These are phyloP conservation scores for Epinephelus coioides DNA, from an alignment of 2,797 vertebrate genomes.

Conservation along the genomic window DNA sequence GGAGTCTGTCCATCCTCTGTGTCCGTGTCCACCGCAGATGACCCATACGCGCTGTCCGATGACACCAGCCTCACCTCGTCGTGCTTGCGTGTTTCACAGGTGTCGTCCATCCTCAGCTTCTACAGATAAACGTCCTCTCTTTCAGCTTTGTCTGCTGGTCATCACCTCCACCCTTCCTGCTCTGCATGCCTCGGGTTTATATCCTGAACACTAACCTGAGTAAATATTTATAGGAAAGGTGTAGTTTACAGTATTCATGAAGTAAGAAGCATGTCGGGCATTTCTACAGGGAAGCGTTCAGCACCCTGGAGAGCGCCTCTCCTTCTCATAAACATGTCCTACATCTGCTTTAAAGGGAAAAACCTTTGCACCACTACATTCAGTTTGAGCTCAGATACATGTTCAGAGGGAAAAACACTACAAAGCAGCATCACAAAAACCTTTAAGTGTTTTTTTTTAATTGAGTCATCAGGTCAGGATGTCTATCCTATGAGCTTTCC, in stretches of 20 bases:
- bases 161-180: not conserved
- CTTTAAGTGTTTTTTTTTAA: slow-evolving; percentile 32
- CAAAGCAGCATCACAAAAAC: not conserved
- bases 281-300: slow-evolving; percentile 56
- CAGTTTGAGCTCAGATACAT: not conserved
- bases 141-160: not conserved
- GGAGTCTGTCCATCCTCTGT: slow-evolving; percentile 68
- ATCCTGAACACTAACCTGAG: slow-evolving; percentile 12
- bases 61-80: slow-evolving; percentile 38
- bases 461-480: slow-evolving; percentile 73
- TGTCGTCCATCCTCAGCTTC: slow-evolving; percentile 44
- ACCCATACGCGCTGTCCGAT: slow-evolving; percentile 74
- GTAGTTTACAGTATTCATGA: slow-evolving; percentile 68
- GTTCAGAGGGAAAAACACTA: not conserved
- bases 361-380: not conserved
- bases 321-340: slow-evolving; percentile 18
- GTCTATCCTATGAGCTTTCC: slow-evolving; percentile 50
- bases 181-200: not conserved
- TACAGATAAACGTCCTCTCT: slow-evolving; percentile 18
- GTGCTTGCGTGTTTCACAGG: slow-evolving; percentile 15
- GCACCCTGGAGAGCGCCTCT: slow-evolving; percentile 61
- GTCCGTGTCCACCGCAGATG: slow-evolving; percentile 67
- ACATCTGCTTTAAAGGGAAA: not conserved
- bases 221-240: slow-evolving; percentile 57
- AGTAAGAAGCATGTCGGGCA: slow-evolving; percentile 19